Evolutionary conservation across 2,113 vertebrate species (phyloP).

Genomic region (Prunella fulvescens): DNA sequence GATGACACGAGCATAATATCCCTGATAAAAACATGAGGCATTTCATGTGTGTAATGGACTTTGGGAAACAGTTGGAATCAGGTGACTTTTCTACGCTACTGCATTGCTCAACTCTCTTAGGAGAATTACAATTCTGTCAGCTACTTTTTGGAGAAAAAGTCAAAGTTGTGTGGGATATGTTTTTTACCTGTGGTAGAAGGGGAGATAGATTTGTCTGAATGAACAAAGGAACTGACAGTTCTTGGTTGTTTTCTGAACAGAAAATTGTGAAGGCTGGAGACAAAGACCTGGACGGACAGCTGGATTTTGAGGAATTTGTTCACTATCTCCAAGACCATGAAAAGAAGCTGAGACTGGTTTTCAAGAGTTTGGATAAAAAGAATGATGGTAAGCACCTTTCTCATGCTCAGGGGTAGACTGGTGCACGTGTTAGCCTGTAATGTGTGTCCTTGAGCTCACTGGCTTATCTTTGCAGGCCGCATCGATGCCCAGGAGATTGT

Average conservation of each 20-base stretch:
- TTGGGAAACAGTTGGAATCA: neutral
- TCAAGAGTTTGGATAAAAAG: slow-evolving; percentile 96
- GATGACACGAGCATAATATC: neutral
- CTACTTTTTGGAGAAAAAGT: neutral
- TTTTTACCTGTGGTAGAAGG: neutral
- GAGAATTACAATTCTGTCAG: neutral
- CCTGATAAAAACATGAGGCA: neutral
- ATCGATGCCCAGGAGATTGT: slow-evolving; percentile 95
- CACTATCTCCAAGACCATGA: slow-evolving; percentile 95
- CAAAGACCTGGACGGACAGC: slow-evolving; percentile 91
- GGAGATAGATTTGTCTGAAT: neutral
- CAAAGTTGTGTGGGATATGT: neutral
- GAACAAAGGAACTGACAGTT: neutral
- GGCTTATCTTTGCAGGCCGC: slow-evolving; percentile 70
- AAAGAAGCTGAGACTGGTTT: slow-evolving; percentile 93
- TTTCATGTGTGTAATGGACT: neutral
- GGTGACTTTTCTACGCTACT: neutral
- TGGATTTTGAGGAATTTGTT: slow-evolving; percentile 96
- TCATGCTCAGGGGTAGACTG: neutral
- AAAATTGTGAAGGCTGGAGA: slow-evolving; percentile 96
- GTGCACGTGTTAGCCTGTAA: fast-evolving
- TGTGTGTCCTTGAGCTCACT: neutral
- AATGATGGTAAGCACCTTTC: slow-evolving; percentile 82
- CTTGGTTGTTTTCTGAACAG: slow-evolving; percentile 63
- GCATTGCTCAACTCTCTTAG: neutral